phyloP scores from a whole-genome alignment of 2,113 vertebrate species.

The Tragelaphus strepsiceros region DNA sequence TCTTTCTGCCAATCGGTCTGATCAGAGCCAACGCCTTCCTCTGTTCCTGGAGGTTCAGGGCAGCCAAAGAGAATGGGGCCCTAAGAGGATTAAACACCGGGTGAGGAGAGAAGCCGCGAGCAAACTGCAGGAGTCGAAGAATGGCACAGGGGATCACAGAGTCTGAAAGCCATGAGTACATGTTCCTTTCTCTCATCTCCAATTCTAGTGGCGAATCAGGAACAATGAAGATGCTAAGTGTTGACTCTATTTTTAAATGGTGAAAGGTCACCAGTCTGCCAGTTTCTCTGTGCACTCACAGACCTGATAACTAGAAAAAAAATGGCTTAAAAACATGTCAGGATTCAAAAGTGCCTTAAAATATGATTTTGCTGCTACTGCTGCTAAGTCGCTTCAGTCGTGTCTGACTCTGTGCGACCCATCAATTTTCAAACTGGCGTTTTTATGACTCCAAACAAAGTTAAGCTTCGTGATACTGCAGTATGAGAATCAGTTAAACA shows the following conservation, averaged over 20 bases:
- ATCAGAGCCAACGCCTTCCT: neutral
- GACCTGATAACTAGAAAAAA: neutral
- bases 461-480: neutral
- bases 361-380: neutral
- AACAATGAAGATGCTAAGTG: neutral
- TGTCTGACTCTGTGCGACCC: too few relatives aligned
- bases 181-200: neutral
- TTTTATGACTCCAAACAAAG: neutral
- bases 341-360: neutral
- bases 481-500: neutral
- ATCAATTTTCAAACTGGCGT: neutral
- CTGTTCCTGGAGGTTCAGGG: neutral
- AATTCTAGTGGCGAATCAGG: neutral
- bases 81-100: constrained; percentile 1
- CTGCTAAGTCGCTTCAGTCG: too few relatives aligned
- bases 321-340: neutral
- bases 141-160: neutral
- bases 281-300: neutral
- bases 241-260: neutral
- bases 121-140: neutral
- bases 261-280: too few relatives aligned
- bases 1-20: neutral
- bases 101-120: neutral
- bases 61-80: neutral
- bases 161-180: neutral